Evolutionary conservation across 2,113 vertebrate species (phyloP).

Genomic region (Addax nasomaculatus): DNA sequence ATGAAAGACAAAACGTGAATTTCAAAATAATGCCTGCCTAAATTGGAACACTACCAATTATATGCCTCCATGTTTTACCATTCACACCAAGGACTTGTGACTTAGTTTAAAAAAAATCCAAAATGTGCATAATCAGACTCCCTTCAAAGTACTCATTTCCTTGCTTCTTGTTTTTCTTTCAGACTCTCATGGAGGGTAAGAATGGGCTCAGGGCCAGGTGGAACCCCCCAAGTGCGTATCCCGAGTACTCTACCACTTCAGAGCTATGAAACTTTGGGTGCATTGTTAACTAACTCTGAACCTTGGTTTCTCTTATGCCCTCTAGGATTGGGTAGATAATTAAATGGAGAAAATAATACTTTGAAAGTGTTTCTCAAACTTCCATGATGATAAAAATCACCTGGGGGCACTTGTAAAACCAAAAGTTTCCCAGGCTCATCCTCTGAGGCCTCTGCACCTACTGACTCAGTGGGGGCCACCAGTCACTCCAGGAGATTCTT

Average conservation of each 20-base stretch:
- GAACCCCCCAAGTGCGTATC: background rate
- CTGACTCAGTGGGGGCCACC: background rate
- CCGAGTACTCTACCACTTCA: background rate
- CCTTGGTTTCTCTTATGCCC: background rate
- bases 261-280: background rate
- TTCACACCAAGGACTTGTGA: background rate
- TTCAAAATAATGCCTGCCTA: background rate
- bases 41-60: background rate
- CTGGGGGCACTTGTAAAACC: background rate
- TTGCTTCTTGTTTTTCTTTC: background rate
- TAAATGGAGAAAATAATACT: constrained; percentile 7
- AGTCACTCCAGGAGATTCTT: background rate
- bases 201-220: background rate
- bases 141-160: background rate
- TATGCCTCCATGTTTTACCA: background rate
- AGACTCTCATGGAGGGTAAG: background rate
- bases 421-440: background rate
- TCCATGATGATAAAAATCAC: constrained; percentile 16
- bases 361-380: constrained; percentile 1
- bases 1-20: background rate
- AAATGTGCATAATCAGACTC: background rate
- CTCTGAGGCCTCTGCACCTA: background rate
- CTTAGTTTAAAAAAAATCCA: background rate
- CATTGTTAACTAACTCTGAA: background rate
- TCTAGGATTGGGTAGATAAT: background rate